phyloP scores from a whole-genome alignment of 2,888 invertebrate genomes.

The Griposia aprilina region DNA sequence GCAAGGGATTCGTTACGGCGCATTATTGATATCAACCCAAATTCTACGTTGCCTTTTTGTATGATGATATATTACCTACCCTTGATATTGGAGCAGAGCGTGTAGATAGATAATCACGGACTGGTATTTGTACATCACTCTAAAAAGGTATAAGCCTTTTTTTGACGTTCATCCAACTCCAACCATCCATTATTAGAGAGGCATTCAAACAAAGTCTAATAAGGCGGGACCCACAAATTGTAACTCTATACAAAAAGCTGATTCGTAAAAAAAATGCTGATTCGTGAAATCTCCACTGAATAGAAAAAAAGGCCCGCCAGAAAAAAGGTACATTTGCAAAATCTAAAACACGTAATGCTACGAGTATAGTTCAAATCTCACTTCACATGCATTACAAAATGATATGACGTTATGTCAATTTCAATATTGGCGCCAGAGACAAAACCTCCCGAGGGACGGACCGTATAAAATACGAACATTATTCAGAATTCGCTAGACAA shows the following conservation, averaged over 20 bases:
- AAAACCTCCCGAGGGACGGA: conserved; percentile 34
- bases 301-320: conserved; percentile 7
- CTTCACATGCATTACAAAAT: conserved; percentile 43
- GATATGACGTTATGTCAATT: conserved; percentile 52
- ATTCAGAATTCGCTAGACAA: conserved; percentile 35
- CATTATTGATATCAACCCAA: conserved; percentile 60
- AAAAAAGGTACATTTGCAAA: conserved; percentile 34
- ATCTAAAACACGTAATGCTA: conserved; percentile 21
- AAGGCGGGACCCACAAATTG: conserved; percentile 22
- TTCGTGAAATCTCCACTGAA: conserved; percentile 14
- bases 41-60: conserved; percentile 43
- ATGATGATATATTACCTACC: conserved; percentile 51
- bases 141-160: conserved; percentile 18
- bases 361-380: conserved; percentile 19
- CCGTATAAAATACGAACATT: conserved; percentile 51
- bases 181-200: conserved; percentile 14
- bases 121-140: conserved; percentile 37
- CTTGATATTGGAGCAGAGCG: conserved; percentile 24
- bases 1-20: conserved; percentile 57
- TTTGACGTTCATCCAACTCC: conserved; percentile 9
- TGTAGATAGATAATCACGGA: conserved; percentile 40
- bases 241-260: conserved; percentile 33
- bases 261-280: conserved; percentile 35
- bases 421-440: conserved; percentile 51
- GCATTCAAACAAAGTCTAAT: conserved; percentile 39